These are phyloP conservation scores for Lates japonicus DNA, from an alignment of 2,797 vertebrate genomes.

Conservation along the genomic window DNA sequence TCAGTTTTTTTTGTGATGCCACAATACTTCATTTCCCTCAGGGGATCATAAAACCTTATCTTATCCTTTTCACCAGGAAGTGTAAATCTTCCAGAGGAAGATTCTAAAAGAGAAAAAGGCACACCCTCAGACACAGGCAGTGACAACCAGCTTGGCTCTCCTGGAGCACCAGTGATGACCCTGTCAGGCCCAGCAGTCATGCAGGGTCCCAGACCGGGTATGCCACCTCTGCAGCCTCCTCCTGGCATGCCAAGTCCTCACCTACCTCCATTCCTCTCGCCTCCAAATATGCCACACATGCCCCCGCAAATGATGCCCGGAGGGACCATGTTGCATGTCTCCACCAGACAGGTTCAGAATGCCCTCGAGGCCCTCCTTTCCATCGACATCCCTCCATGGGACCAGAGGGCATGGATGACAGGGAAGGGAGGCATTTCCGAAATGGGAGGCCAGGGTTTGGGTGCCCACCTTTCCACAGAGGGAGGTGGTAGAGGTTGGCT, in stretches of 20 bases:
- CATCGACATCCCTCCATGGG: constrained; percentile 63
- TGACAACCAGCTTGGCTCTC: constrained; percentile 61
- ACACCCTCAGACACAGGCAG: constrained; percentile 11
- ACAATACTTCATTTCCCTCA: background rate
- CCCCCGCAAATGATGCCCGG: constrained; percentile 76
- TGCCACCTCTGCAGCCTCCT: constrained; percentile 70
- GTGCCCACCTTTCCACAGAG: constrained; percentile 72
- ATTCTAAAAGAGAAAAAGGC: constrained; percentile 23
- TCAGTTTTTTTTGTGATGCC: background rate
- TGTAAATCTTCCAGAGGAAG: constrained; percentile 55
- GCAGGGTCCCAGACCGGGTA: constrained; percentile 57
- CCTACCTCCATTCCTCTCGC: constrained; percentile 68
- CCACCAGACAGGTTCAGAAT: constrained; percentile 77
- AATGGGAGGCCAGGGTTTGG: constrained; percentile 72
- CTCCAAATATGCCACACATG: constrained; percentile 75
- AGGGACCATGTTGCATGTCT: constrained; percentile 77
- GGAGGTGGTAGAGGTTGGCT: constrained; percentile 67
- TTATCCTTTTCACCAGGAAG: constrained; percentile 34
- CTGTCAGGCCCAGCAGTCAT: constrained; percentile 55
- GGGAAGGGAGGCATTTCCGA: constrained; percentile 64
- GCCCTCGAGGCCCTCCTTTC: constrained; percentile 73
- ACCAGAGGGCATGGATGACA: constrained; percentile 63
- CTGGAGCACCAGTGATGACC: constrained; percentile 54
- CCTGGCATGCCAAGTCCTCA: constrained; percentile 68
- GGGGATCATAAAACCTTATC: constrained; percentile 4